A percentile compares a stretch with the other conserved stretches of the same genome.
phyloP scores from a whole-genome alignment of 2,888 invertebrate species.

The Xestia c-nigrum region DNA sequence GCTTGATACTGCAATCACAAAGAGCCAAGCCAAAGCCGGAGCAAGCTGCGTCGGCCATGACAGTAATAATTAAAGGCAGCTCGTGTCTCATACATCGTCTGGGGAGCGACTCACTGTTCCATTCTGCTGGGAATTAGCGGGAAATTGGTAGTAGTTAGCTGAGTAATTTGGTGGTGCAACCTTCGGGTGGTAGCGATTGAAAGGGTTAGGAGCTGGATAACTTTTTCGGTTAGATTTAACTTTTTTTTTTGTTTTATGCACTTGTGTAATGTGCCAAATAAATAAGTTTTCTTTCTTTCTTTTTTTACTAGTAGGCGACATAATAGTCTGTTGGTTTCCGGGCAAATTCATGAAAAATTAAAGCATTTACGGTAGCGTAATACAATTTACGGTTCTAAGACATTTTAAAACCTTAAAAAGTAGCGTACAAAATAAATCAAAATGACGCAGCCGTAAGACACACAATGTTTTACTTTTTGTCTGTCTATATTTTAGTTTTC shows the following conservation, averaged over 20 bases:
- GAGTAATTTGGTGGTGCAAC: slow-evolving; percentile 47
- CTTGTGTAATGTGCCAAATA: too few relatives aligned
- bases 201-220: neutral
- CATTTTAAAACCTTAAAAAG: neutral
- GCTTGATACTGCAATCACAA: slow-evolving; percentile 12
- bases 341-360: neutral
- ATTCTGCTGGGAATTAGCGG: slow-evolving; percentile 75
- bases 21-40: slow-evolving; percentile 4
- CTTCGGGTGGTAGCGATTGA: neutral
- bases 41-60: slow-evolving; percentile 26
- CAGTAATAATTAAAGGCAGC: slow-evolving; percentile 60
- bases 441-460: neutral
- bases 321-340: neutral
- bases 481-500: too few relatives aligned
- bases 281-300: too few relatives aligned
- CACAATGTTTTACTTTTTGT: too few relatives aligned
- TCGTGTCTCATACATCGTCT: slow-evolving; percentile 52
- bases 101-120: slow-evolving; percentile 59
- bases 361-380: neutral
- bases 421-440: neutral
- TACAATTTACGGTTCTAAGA: neutral
- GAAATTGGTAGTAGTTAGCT: slow-evolving; percentile 72
- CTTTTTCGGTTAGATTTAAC: too few relatives aligned
- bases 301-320: neutral
- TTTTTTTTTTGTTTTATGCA: too few relatives aligned